Evolutionary conservation across 2,113 vertebrate species (phyloP), one percentile per base, ranked within the genome.

Genomic region (Ahaetulla prasina): DNA sequence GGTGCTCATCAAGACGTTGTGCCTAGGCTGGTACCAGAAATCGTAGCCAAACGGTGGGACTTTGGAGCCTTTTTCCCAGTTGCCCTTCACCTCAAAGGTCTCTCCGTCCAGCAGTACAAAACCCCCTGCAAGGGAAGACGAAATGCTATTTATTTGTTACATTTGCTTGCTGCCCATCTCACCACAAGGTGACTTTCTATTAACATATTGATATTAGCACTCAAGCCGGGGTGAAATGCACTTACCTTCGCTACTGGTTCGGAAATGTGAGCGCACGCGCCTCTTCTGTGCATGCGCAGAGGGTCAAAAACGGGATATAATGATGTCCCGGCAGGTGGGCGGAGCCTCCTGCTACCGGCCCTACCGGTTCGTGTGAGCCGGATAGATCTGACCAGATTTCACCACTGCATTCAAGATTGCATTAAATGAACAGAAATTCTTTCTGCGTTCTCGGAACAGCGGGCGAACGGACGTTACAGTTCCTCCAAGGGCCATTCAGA

Each of bases 1-100:
- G 0, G 98, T 98, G 97, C 99, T 99, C 94, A 99, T 97, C 98
- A 99, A 98, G 96, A 99, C 98, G 0, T 99, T 99, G 96, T 99
- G 99, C 5, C 98, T 97, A 0, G 99, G 99, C 89, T 99, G 99
- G 95, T 99, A 99, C 99, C 99, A 99, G 97, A 99, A 99, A 95
- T 99, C 99, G 0, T 99, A 99, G 47, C 98, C 98, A 27, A 98
- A 96, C 0, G 97, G 94, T 0, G 98, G 98, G 0, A 97, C 95
- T 0, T 98, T 97, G 0, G 96, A 97, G 0, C 98, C 97, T 0
- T 90, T 97, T 94, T 99, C 98, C 99, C 99, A 99, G 0, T 98
- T 98, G 0, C 98, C 98, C 11, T 98, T 97, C 85, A 99, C 98
- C 92, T 99, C 98, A 4, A 99, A 99, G 0, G 98, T 99, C 96